Evolutionary conservation across 1,140 invertebrate genomes (phyloP).

Genomic region (Drosophila oshimai): DNA sequence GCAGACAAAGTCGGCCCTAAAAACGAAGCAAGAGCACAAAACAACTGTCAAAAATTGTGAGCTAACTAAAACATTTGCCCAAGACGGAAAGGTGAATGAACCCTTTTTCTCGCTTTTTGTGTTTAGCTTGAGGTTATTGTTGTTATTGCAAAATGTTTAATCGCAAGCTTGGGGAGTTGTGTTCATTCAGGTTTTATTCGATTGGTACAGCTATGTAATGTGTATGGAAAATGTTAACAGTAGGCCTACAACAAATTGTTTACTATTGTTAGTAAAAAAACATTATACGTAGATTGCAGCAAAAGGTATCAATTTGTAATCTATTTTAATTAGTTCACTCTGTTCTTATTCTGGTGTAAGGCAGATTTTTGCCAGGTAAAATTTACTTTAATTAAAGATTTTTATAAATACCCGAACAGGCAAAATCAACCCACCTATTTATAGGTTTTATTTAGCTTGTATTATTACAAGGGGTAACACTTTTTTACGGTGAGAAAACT

Average conservation of each 20-base stretch:
- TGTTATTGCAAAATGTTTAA: constrained; percentile 57
- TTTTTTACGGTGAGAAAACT: constrained; percentile 2
- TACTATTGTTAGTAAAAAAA: neutral
- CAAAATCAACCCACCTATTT: too few species aligned
- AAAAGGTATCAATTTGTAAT: too few species aligned
- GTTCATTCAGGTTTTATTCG: constrained; percentile 16
- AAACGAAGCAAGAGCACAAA: constrained; percentile 41
- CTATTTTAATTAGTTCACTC: too few species aligned
- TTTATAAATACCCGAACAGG: too few species aligned
- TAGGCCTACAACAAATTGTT: neutral
- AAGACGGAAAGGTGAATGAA: constrained; percentile 37
- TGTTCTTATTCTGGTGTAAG: too few species aligned
- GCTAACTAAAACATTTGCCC: constrained; percentile 33
- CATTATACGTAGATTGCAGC: too few species aligned
- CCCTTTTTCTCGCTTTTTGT: constrained; percentile 28
- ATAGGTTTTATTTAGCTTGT: too few species aligned
- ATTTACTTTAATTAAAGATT: too few species aligned
- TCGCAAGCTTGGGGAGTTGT: constrained; percentile 16
- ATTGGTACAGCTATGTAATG: neutral
- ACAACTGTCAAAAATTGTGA: constrained; percentile 25
- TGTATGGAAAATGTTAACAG: neutral
- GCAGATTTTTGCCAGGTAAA: too few species aligned
- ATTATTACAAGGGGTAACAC: neutral
- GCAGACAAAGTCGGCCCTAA: constrained; percentile 31
- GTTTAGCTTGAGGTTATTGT: constrained; percentile 21